Conservation (phyloP, 2,797 vertebrate species). For the Semaprochilodus insignis region DNA sequence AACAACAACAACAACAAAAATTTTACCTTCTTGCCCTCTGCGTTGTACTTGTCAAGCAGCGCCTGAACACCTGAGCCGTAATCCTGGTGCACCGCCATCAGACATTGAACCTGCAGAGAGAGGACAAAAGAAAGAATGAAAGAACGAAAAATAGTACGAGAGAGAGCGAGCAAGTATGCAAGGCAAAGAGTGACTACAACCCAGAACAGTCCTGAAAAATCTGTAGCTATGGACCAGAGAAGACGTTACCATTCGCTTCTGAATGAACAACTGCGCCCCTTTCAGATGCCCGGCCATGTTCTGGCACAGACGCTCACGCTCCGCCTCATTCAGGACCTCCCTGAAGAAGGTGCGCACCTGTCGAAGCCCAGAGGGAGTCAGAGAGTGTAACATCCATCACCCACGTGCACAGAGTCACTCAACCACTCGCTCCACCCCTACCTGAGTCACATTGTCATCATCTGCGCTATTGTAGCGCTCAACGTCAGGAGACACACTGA, state of each 20-base stretch:
- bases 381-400: not conserved
- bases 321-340: conserved; percentile 85
- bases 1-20: no score
- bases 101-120: conserved; percentile 84
- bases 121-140: not conserved
- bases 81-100: conserved; percentile 84
- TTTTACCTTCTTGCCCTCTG: conserved; percentile 82
- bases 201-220: not conserved
- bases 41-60: conserved; percentile 84
- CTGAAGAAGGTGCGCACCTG: conserved; percentile 89
- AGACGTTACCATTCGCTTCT: conserved; percentile 85
- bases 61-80: conserved; percentile 84
- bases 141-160: no score
- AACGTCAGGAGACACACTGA: conserved; percentile 77
- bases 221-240: no score
- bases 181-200: not conserved
- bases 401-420: not conserved
- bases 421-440: conserved; percentile 55
- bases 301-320: conserved; percentile 86
- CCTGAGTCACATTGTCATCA: conserved; percentile 93
- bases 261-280: conserved; percentile 91
- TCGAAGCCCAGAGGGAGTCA: not conserved
- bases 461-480: conserved; percentile 84
- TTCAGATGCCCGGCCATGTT: conserved; percentile 89
- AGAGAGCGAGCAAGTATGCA: not conserved